A percentile compares a stretch with the other conserved stretches of the same genome.
These are phyloP conservation scores for Columba janthina DNA, from an alignment of 2,113 vertebrate genomes.

Conservation along the genomic window DNA sequence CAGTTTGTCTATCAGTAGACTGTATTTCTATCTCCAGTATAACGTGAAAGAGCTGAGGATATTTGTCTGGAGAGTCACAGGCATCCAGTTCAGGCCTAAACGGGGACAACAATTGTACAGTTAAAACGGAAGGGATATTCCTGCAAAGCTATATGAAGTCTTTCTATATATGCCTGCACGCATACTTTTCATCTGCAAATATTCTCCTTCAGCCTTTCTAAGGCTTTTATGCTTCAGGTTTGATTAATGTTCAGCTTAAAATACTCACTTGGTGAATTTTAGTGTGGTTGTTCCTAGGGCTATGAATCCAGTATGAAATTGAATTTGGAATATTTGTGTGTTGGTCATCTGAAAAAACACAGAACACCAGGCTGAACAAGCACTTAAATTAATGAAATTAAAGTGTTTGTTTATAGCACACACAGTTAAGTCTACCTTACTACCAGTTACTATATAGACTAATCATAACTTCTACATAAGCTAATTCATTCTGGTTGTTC, in stretches of 20 bases:
- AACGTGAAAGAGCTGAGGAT: conserved; percentile 95
- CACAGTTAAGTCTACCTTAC: background rate
- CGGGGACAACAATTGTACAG: background rate
- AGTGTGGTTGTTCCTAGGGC: conserved; percentile 87
- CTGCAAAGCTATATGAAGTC: background rate
- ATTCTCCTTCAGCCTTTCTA: background rate
- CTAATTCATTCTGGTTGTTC: background rate
- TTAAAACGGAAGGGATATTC: background rate
- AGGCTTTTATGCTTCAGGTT: background rate
- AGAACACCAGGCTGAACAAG: background rate
- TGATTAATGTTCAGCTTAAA: background rate
- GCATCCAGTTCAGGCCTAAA: conserved; percentile 94
- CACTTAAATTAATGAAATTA: background rate
- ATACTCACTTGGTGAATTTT: conserved; percentile 95
- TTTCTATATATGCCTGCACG: background rate
- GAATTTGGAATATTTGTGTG: conserved; percentile 98
- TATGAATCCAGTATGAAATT: conserved; percentile 98
- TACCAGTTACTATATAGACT: background rate
- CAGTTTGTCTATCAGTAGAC: conserved; percentile 87
- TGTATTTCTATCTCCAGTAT: conserved; percentile 93
- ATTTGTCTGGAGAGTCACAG: conserved; percentile 96
- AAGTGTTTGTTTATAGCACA: background rate
- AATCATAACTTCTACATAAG: background rate
- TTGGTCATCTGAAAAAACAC: conserved; percentile 87
- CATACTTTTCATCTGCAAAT: background rate